Base-by-base conservation (phyloP, 2,888 invertebrate genomes). In the Neelides folsomi region DNA sequence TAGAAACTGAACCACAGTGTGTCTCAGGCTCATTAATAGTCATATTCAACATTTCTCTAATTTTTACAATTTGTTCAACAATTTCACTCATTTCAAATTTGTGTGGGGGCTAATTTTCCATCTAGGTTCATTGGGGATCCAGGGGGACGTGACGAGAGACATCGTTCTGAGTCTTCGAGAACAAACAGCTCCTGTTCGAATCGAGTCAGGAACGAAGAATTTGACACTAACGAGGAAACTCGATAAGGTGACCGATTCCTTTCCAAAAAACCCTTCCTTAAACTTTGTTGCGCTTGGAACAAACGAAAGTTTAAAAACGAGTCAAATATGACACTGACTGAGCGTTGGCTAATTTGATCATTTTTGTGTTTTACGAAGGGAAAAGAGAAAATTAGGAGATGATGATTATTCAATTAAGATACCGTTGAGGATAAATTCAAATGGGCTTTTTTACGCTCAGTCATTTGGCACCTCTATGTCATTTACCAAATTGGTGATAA, bases 61-160 rank as follows among this genome's bases (percentile, higher is more conserved):
- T 34, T 20, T 20, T 16, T 45, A 1, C 12, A 45, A 27, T 27
- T 27, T 27, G 27, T 27, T 7, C 3, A 27, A 27, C 4, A 27
- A 7, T 27, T 27, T 27, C 27, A 27, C 27, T 27, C 27, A 27
- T 27, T 27, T 27, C 27, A 3, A 27, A 27, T 48, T 39, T 47
- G 39, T n/a, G 16, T 46, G 37, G 13, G 46, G 15, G 2, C 41
- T n/a, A 2, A 13, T n/a, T 45, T 16, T 45, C 12, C n/a, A 20
- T 51, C 37, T 56, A 78, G 79, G 79, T 19, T 76, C 81, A 19
- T 70, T 90, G 45, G 80, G 82, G 49, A 82, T 90, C 47, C 80
- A 85, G 68, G 90, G 89, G 0, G 84, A 88, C 71, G 81, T 88
- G 1, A 75, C 39, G 20, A 88, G 89, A 12, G 83, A 86, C 70